Base-by-base conservation (phyloP, 2,797 vertebrate species). In the Manis crassicaudata region DNA sequence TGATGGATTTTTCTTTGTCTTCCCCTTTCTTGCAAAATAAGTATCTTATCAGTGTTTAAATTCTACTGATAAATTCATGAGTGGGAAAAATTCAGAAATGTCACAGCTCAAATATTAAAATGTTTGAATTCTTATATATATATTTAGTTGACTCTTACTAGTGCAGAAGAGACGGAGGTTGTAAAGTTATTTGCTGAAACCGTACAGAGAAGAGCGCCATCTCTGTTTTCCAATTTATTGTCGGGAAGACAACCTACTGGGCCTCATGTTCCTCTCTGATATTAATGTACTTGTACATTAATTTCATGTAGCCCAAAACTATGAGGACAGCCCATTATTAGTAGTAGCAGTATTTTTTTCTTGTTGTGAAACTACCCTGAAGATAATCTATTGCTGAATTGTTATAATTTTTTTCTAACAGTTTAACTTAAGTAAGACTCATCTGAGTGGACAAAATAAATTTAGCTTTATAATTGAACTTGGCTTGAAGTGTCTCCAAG, bases 281-380 rank as follows among this genome's bases (percentile, higher is more conserved):
- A 43, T 65, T 58, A 40, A 81, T 14, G 56, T 25, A 0, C 3
- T 87, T 75, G 46, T 6, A 75, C 35, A 1, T 63, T 85, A 70
- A 27, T 77, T 88, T 94, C 58, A 75, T 3, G 21, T 50, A 81
- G 65, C 52, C 88, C 72, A 52, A 89, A 91, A n/a, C 27, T 62
- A 20, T 14, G 37, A 79, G 70, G 13, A 56, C 58, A 86, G n/a
- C n/a, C 25, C n/a, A 16, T 70, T 37, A 62, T 29, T 35, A 37
- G 14, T 2, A 37, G n/a, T 5, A 62, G 32, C 32, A n/a, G 76
- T 68, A 62, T 12, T 17, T 82, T 40, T 46, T 54, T 54, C 54
- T 83, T 62, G 56, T 90, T 73, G 75, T 50, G 86, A 94, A 79
- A 43, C 11, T 62, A 95, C 1, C 14, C 25, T 85, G 3, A 70